These are phyloP conservation scores for Psilanteris sp. DNA, from an alignment of 1,140 invertebrate species.

Conservation along the genomic window DNA sequence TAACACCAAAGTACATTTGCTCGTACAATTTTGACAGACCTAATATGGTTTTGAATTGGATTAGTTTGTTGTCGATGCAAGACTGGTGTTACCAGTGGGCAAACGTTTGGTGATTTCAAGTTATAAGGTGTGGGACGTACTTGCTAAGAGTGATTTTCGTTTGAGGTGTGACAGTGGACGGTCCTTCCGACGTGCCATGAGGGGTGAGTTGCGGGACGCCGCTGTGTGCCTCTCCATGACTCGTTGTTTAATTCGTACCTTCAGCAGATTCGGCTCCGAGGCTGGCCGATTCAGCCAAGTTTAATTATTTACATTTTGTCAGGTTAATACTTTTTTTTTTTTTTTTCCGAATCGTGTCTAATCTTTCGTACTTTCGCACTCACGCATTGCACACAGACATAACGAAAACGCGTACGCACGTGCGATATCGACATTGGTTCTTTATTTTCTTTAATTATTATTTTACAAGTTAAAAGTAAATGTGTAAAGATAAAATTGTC, in stretches of 20 bases:
- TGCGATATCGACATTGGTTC: slow-evolving; percentile 5
- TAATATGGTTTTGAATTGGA: not conserved
- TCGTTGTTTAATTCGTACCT: slow-evolving; percentile 97
- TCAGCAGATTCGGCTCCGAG: slow-evolving; percentile 97
- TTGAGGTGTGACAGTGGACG: slow-evolving; percentile 87
- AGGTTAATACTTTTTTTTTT: slow-evolving; percentile 20
- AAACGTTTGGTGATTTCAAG: slow-evolving; percentile 51
- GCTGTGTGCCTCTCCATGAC: slow-evolving; percentile 90
- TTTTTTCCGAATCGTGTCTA: slow-evolving; percentile 24
- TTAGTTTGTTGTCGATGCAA: slow-evolving; percentile 5
- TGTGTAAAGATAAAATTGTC: too few relatives aligned
- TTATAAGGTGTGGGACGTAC: slow-evolving; percentile 82
- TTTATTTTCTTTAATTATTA: too few relatives aligned
- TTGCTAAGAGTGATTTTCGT: slow-evolving; percentile 87
- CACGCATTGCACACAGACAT: slow-evolving; percentile 10
- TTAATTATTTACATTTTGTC: slow-evolving; percentile 69
- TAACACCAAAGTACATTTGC: slow-evolving; percentile 18
- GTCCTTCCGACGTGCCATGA: slow-evolving; percentile 91
- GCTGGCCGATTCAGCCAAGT: slow-evolving; percentile 84
- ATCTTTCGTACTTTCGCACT: slow-evolving; percentile 21
- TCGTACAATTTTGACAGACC: not conserved
- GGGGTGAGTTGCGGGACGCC: slow-evolving; percentile 85
- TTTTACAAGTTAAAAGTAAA: too few relatives aligned
- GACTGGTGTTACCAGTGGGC: slow-evolving; percentile 34
- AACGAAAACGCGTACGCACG: slow-evolving; percentile 32